Evolutionary conservation across 1,140 invertebrate genomes (phyloP).

Genomic region (Calephelis virginiensis): DNA sequence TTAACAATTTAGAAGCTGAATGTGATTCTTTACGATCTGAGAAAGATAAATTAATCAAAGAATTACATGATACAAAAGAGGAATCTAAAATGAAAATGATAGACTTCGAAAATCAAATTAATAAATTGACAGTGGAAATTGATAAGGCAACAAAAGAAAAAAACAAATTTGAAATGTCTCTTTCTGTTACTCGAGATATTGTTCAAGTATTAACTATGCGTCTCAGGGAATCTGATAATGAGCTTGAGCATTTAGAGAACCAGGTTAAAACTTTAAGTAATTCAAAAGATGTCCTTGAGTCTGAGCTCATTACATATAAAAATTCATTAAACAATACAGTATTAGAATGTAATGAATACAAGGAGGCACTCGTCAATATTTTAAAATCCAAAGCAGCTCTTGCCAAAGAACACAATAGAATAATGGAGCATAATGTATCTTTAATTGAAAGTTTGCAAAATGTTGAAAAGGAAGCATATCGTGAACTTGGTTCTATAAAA

Average conservation of each 20-base stretch:
- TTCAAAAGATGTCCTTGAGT: conserved; percentile 58
- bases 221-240: conserved; percentile 69
- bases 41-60: conserved; percentile 38
- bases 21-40: conserved; percentile 46
- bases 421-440: conserved; percentile 73
- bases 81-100: conserved; percentile 56
- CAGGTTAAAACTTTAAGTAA: conserved; percentile 57
- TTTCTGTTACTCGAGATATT: conserved; percentile 70
- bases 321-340: conserved; percentile 55
- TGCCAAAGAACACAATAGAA: conserved; percentile 67
- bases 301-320: conserved; percentile 57
- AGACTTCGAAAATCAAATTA: conserved; percentile 66
- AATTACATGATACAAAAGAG: conserved; percentile 56
- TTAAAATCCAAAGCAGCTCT: conserved; percentile 69
- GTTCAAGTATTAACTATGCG: conserved; percentile 70
- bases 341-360: conserved; percentile 69
- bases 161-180: conserved; percentile 70
- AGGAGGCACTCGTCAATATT: conserved; percentile 67
- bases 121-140: conserved; percentile 62
- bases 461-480: conserved; percentile 69
- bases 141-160: conserved; percentile 66
- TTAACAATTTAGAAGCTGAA: conserved; percentile 48
- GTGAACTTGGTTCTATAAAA: conserved; percentile 67
- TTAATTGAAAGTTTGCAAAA: conserved; percentile 70
- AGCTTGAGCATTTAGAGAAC: conserved; percentile 67